Evolutionary conservation across 2,113 vertebrate genomes (phyloP), one percentile per base, ranked within the genome.

Genomic region (Peromyscus leucopus): DNA sequence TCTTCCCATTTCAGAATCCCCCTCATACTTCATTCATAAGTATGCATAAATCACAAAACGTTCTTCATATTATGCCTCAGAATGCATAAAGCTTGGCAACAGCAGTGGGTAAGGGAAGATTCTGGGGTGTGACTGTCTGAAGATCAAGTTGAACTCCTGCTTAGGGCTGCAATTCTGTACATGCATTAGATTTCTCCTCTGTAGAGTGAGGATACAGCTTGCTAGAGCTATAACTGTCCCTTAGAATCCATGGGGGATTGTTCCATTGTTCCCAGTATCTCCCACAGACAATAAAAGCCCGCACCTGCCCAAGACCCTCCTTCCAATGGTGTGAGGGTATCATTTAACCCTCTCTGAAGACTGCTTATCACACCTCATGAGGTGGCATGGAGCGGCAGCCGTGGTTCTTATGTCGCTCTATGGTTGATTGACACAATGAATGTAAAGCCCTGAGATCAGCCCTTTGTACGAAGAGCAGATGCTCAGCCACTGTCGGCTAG

Each of bases 1-100:
- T 61, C 63, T 95, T 94, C 31, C 9, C 72, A n/a, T 86, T 85
- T 88, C 39, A 75, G 71, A 92, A 90, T 88, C n/a, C 39, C 82
- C 57, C 24, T 88, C 26, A 65, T 79, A 83, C 39, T 86, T 33
- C 51, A 74, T 78, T 72, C 17, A 22, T 9, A 86, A 76, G 8
- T 51, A 28, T 33, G 46, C 42, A 78, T 78, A 90, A 26, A 61
- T 61, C 51, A 16, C 51, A 82, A 74, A 92, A n/a, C 3, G 12
- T 2, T 79, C 15, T 26, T 90, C 36, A 39, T 22, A 31, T 79
- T 86, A 4, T 28, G 36, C 39, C 80, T 88, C 69, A 75, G 59
- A 85, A 95, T n/a, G 71, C n/a, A 83, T 46, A 26, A 12, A 4
- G 17, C 26, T 92, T 78, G 63, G 26, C 8, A 22, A 17, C 59